A percentile compares a stretch with the other conserved stretches of the same genome.
These are phyloP conservation scores for Odobenus rosmarus DNA, from an alignment of 2,113 vertebrate species.

Conservation along the genomic window DNA sequence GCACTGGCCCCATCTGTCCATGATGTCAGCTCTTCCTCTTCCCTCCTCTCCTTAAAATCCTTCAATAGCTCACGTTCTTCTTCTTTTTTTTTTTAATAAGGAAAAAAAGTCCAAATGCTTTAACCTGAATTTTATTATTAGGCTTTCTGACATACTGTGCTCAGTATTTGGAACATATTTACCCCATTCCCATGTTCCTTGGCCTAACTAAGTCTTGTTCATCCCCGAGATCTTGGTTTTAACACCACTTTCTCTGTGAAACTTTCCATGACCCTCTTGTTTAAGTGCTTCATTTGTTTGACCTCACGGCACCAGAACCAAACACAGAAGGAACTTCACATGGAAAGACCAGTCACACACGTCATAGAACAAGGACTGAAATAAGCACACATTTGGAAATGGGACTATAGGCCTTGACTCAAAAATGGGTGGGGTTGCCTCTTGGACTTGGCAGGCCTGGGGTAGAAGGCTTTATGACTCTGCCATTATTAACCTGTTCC, in stretches of 20 bases:
- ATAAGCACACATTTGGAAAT: background rate
- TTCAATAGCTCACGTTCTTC: background rate
- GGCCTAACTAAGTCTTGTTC: background rate
- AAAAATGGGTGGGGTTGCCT: background rate
- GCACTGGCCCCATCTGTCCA: background rate
- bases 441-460: rapidly evolving
- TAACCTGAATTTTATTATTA: background rate
- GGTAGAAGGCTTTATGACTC: background rate
- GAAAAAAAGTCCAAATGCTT: background rate
- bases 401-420: background rate
- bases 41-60: background rate
- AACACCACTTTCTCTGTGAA: background rate
- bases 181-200: background rate
- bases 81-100: background rate
- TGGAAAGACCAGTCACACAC: background rate
- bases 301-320: background rate
- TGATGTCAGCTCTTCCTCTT: background rate
- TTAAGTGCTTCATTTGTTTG: background rate
- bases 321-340: background rate
- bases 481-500: too few species aligned
- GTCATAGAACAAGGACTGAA: background rate
- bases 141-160: background rate
- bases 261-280: background rate
- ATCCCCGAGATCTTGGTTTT: background rate
- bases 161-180: background rate